Evolutionary conservation across 2,797 vertebrate genomes (phyloP), one percentile per base, ranked within the genome.

Genomic region (Crypturellus tataupa): DNA sequence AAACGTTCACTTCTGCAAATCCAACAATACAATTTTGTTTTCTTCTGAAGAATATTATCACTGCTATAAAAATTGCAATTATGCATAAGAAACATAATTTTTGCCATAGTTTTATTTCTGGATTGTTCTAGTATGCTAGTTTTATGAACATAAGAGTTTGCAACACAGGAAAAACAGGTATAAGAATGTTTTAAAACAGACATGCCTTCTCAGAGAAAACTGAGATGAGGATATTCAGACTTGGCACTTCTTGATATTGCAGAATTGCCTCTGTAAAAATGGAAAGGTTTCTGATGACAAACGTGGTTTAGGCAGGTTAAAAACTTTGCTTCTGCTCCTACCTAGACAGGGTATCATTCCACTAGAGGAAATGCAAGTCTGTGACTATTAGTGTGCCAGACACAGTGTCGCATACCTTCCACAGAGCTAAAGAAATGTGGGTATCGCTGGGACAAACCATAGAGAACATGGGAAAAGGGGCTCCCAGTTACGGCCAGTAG

Each of bases 331-430:
- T 73, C 56, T 59, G 31, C 47, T 89, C 31, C 46, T 70, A 23
- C 11, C 6, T 16, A 33, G 16, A 51, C 12, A 53, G n/a, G 15
- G 9, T 33, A 42, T 47, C 37, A 53, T 60, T 62, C 4, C 51
- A 58, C 1, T 0, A 12, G 5, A 51, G 40, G 25, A 73, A 60
- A 62, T 1, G 27, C 1, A 16, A 70, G 24, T 49, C 47, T 51
- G 62, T 44, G 49, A 46, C n/a, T 62, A 14, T 19, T 13, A 2
- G 25, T 21, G 62, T 47, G 62, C 58, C 80, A 81, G 70, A 19
- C 27, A 2, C 40, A 24, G 24, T 19, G 24, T n/a, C 60, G 37
- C 9, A 42, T 42, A 77, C 37, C 20, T 73, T 8, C 4, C 1
- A 19, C 25, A 3, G 51, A 49, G 17, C 44, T 40, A 60, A 7